phyloP scores from a whole-genome alignment of 1,140 invertebrate genomes.

The Cotesia vestalis region DNA sequence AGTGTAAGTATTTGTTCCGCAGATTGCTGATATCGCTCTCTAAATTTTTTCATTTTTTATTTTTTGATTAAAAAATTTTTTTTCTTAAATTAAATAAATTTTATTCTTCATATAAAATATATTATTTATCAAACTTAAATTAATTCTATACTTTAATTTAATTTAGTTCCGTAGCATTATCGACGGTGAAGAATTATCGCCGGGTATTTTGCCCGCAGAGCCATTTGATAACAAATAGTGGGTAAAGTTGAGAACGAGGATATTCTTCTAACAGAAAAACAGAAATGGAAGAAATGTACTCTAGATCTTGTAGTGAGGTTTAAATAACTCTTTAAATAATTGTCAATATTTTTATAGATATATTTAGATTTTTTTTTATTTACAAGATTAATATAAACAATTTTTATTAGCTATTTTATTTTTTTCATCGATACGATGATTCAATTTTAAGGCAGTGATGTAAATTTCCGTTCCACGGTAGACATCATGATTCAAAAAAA shows the following conservation, averaged over 20 bases:
- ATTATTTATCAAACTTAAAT: too few relatives aligned
- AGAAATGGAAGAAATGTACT: constrained; percentile 40
- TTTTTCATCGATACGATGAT: background rate
- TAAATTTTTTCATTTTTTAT: too few relatives aligned
- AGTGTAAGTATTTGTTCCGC: too few relatives aligned
- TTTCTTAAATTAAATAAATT: too few relatives aligned
- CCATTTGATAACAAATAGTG: constrained; percentile 42
- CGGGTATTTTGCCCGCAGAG: background rate
- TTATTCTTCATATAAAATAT: too few relatives aligned
- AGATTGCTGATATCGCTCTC: too few relatives aligned
- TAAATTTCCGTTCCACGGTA: constrained; percentile 3
- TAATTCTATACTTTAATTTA: too few relatives aligned
- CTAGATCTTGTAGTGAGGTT: background rate
- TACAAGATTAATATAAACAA: too few relatives aligned
- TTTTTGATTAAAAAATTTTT: too few relatives aligned
- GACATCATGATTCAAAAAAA: background rate
- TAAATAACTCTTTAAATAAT: background rate
- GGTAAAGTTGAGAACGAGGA: constrained; percentile 51
- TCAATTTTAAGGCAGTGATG: constrained; percentile 38
- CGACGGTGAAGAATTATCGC: background rate
- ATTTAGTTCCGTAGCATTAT: too few relatives aligned
- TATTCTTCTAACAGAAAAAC: constrained; percentile 52
- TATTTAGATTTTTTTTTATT: too few relatives aligned
- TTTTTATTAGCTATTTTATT: background rate
- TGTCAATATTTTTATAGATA: background rate